phyloP scores from a whole-genome alignment of 2,888 invertebrate species.

The Hipparchia semele region DNA sequence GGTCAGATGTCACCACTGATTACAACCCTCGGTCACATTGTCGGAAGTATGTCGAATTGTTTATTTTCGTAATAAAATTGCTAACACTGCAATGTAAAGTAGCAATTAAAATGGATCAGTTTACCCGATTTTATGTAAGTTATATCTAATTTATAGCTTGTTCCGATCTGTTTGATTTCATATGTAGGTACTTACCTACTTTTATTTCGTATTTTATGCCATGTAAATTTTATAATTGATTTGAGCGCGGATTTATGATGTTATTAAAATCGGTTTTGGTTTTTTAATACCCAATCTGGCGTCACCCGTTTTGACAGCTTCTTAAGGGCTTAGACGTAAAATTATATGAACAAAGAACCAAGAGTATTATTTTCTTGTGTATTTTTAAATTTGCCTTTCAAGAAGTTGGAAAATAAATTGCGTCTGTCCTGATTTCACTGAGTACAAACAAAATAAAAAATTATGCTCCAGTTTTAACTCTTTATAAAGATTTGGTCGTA shows the following conservation, averaged over 20 bases:
- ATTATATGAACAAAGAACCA: background rate
- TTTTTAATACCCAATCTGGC: background rate
- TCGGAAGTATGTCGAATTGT: constrained; percentile 12
- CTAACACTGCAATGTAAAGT: constrained; percentile 17
- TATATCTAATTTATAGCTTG: constrained; percentile 1
- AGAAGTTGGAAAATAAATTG: constrained; percentile 1
- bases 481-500: constrained; percentile 6
- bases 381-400: constrained; percentile 8
- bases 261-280: too few relatives aligned
- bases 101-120: constrained; percentile 13
- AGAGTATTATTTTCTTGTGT: background rate
- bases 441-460: constrained; percentile 6
- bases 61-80: constrained; percentile 14
- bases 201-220: background rate
- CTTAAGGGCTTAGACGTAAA: background rate
- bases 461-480: constrained; percentile 5
- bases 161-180: constrained; percentile 2
- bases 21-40: constrained; percentile 35
- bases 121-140: background rate
- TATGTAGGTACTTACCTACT: too few relatives aligned
- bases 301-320: background rate
- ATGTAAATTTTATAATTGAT: background rate
- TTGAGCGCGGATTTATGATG: background rate
- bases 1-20: constrained; percentile 44
- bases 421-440: constrained; percentile 9